These are phyloP conservation scores for Colossoma macropomum DNA, from an alignment of 2,113 vertebrate genomes.

Conservation along the genomic window DNA sequence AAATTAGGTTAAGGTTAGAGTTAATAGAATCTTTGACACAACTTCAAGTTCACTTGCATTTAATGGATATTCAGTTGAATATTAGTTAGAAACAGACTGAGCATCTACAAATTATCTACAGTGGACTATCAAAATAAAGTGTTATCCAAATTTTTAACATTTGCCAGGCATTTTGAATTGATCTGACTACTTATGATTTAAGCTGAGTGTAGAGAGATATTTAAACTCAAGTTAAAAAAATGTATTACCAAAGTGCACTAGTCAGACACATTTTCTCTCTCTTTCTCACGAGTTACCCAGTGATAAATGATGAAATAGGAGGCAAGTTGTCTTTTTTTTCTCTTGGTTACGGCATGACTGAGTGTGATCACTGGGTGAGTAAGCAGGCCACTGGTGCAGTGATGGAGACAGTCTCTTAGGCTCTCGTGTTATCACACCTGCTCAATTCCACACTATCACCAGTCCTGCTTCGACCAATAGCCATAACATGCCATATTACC, in stretches of 20 bases:
- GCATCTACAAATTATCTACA: too few relatives aligned
- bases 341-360: slow-evolving; percentile 23
- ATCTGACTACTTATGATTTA: neutral
- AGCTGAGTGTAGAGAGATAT: neutral
- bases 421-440: slow-evolving; percentile 32
- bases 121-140: too few relatives aligned
- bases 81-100: too few relatives aligned
- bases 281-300: neutral
- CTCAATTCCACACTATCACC: slow-evolving; percentile 27
- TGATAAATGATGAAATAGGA: slow-evolving; percentile 41
- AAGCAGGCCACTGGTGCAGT: slow-evolving; percentile 37
- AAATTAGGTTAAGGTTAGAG: too few relatives aligned
- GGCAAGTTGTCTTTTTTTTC: slow-evolving; percentile 15
- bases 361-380: slow-evolving; percentile 9
- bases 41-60: too few relatives aligned
- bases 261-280: neutral
- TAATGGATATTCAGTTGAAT: too few relatives aligned
- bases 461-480: neutral
- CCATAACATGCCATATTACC: slow-evolving; percentile 27
- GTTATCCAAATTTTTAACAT: too few relatives aligned
- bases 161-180: neutral
- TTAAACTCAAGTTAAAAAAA: neutral
- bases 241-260: slow-evolving; percentile 18
- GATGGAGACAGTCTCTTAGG: slow-evolving; percentile 26
- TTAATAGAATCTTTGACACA: too few relatives aligned